Percentiles rank a stretch among this genome's conserved stretches.
Evolutionary conservation across 1,140 invertebrate species (phyloP).

Genomic region (Drosophila lowei): DNA sequence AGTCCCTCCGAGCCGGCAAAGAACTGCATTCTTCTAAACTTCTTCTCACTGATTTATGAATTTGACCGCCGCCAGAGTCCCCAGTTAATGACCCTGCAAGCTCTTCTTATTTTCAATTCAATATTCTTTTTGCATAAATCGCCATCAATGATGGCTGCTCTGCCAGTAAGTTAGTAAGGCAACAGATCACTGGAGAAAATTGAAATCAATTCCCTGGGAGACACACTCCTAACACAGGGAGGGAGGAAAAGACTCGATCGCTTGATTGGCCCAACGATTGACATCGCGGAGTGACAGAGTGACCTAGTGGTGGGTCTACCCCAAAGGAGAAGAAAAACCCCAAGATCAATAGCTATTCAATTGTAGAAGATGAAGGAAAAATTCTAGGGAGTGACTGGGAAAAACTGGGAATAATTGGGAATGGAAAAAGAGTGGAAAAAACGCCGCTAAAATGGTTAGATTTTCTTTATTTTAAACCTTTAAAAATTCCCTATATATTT

Average conservation of each 20-base stretch:
- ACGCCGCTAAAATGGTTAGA: background rate
- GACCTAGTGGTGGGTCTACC: constrained; percentile 53
- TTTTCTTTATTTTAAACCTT: too few species aligned
- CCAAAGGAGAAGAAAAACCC: too few species aligned
- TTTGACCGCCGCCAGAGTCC: constrained; percentile 62
- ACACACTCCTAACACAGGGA: constrained; percentile 59
- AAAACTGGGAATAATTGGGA: background rate
- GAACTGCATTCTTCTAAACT: constrained; percentile 52
- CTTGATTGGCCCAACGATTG: constrained; percentile 62
- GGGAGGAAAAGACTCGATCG: constrained; percentile 1
- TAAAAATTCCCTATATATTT: too few species aligned
- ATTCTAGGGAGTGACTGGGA: background rate
- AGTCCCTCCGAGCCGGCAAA: constrained; percentile 34
- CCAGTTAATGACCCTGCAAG: constrained; percentile 74
- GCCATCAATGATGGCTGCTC: constrained; percentile 27
- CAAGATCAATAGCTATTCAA: constrained; percentile 75
- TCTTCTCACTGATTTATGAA: constrained; percentile 73
- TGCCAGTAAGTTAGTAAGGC: constrained; percentile 72
- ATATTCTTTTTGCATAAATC: constrained; percentile 41
- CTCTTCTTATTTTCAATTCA: background rate
- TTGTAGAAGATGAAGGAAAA: constrained; percentile 32
- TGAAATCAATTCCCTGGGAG: constrained; percentile 39
- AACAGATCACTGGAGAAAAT: constrained; percentile 38
- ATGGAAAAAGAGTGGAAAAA: background rate
- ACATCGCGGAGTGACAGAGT: constrained; percentile 66